Base-by-base conservation (phyloP, 2,113 vertebrate genomes). In the Corythoichthys haematopterus region DNA sequence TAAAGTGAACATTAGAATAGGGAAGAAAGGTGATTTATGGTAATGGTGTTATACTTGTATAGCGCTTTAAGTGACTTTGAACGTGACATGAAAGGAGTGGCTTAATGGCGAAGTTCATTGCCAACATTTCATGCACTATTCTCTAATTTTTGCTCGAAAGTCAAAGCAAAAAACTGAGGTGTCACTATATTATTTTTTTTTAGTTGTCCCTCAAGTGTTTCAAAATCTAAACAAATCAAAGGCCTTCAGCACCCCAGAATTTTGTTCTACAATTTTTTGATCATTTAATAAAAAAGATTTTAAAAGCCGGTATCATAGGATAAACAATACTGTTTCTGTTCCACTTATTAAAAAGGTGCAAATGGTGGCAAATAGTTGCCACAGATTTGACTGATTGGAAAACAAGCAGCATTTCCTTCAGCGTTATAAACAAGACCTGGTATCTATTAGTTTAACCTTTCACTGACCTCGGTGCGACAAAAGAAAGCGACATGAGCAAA, bases 401-500 rank as follows among this genome's bases (percentile, higher is more conserved):
- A 62, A 62, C 60, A 62, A 62, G 38, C n/a, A 61, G 43, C 5
- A 6, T 28, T 12, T 45, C 38, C 11, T 11, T 11, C 40, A 37
- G n/a, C 28, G n/a, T 48, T 55, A 63, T 8, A 13, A 68, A 1
- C 52, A 40, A 36, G 6, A 59, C 6, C 8, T 20, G 20, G 36
- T 11, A 3, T 35, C 65, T n/a, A 10, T 37, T 8, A 60, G 55
- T 43, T 8, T 48, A 43, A 63, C 58, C 20, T 68, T 69, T 58
- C 13, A 2, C 13, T 66, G 40, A 69, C 38, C n/a, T 56, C 55
- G 13, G 7, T 3, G 43, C 46, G 4, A 55, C 52, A 51, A 13
- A 28, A 62, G 12, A 62, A 77, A 73, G 48, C 13, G 62, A 33
- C 56, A 36, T 65, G 40, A 10, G 69, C 64, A 59, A 63, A 71